Conservation (phyloP, 2,113 vertebrate genomes). For the Platysteira castanea region DNA sequence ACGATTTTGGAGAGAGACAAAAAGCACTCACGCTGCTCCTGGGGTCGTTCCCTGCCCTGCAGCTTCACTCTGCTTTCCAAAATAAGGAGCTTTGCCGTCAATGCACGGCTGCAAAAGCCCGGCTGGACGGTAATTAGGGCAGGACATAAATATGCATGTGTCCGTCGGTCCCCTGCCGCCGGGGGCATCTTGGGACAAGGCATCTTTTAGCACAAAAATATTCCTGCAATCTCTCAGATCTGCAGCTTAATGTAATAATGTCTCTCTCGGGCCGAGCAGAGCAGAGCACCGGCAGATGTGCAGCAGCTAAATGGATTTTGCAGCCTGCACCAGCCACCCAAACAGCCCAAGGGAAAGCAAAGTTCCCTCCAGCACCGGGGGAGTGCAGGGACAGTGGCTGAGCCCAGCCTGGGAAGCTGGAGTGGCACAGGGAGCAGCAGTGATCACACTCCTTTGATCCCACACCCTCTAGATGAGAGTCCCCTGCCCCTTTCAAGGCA, state of each 20-base stretch:
- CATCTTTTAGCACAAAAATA: neutral
- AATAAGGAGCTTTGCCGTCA: neutral
- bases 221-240: neutral
- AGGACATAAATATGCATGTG: neutral
- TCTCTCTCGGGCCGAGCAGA: neutral
- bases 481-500: neutral
- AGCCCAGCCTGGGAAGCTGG: neutral
- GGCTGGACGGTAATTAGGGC: neutral
- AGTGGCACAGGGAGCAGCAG: rapidly evolving
- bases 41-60: neutral
- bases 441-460: neutral
- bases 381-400: rapidly evolving
- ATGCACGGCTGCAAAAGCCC: neutral
- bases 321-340: neutral
- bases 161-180: neutral
- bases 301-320: constrained; percentile 5
- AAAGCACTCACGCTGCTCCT: neutral
- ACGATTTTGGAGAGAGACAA: neutral
- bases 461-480: rapidly evolving
- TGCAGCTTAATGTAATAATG: neutral
- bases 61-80: neutral
- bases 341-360: neutral
- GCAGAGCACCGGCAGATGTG: neutral
- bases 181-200: neutral
- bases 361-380: neutral